Evolutionary conservation across 1,140 invertebrate species (phyloP), one percentile per base, ranked within the genome.

Genomic region (Euborellia annulipes): DNA sequence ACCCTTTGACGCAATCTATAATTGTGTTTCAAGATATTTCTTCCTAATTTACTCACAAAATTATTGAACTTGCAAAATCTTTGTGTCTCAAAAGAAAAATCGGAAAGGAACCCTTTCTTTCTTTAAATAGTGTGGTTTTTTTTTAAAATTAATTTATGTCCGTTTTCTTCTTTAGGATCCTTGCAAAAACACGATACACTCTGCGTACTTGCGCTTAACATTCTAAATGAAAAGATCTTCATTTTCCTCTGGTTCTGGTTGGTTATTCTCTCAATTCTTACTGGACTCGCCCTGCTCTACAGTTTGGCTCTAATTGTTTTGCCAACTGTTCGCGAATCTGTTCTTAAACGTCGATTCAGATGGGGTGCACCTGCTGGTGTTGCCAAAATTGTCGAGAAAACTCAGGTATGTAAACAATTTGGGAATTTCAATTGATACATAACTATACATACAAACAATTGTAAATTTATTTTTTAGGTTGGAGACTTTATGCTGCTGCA

Each of bases 181-280:
- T 76, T 87, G 36, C 82, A 88, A 58, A 82, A 71, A 48, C 75
- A 82, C 55, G 87, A 90, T 60, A 78, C 85, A 1, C 70, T 91
- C 6, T 92, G 88, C 55, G 72, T 91, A 7, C 69, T 92, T 0
- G 87, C 88, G 1, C 64, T 91, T 47, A 93, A 93, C 62, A 90
- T 92, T 51, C 71, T 93, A 41, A 92, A 93, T 61, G 89, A 92
- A 60, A 92, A 92, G 62, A 90, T 91, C 52, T 92, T 85, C 66
- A 86, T 90, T 53, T 88, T 90, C 68, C 65, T 91, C 4, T 91
- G 87, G 87, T 71, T 75, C 63, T 88, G 85, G 85, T 85, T 93
- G 52, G 83, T 92, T 27, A 72, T 92, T 37, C 59, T 92, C 16
- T 76, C 85, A 0, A 64, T 79, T 3, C 57, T 91, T 14, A 80